Evolutionary conservation across 1,140 invertebrate species (phyloP).

Genomic region (Lysiphlebus fabarum): DNA sequence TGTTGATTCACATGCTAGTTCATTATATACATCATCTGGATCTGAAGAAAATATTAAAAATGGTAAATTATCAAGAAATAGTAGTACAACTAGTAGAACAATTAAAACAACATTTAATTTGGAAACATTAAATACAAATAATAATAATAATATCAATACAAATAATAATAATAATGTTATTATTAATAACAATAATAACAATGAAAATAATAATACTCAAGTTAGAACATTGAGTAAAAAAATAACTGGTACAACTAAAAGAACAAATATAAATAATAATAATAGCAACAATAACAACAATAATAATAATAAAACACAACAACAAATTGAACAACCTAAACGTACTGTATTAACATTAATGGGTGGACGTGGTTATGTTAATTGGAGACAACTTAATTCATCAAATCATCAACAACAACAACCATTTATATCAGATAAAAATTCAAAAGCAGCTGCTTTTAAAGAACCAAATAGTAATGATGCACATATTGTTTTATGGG

Average conservation of each 20-base stretch:
- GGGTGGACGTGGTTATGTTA: constrained; percentile 83
- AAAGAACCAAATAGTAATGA: constrained; percentile 70
- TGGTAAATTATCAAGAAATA: constrained; percentile 66
- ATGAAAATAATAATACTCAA: constrained; percentile 30
- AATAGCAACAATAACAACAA: constrained; percentile 28
- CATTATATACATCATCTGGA: constrained; percentile 74
- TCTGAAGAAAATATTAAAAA: constrained; percentile 76
- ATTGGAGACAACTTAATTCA: constrained; percentile 64
- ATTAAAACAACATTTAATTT: constrained; percentile 33
- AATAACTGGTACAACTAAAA: constrained; percentile 2
- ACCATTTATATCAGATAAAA: constrained; percentile 40
- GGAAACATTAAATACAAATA: constrained; percentile 18
- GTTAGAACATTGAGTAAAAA: constrained; percentile 24
- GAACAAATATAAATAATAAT: not conserved
- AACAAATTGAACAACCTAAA: constrained; percentile 55
- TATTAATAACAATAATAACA: constrained; percentile 22
- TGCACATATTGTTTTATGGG: constrained; percentile 85
- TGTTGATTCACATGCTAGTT: constrained; percentile 80
- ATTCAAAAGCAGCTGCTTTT: constrained; percentile 42
- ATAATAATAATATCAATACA: constrained; percentile 28
- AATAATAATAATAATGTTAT: constrained; percentile 26
- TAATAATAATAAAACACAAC: constrained; percentile 24
- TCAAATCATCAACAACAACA: constrained; percentile 30
- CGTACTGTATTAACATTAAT: constrained; percentile 81
- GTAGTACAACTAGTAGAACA: constrained; percentile 66